Percentiles rank a stretch among this genome's conserved stretches.
Conservation (phyloP, 2,113 vertebrate species). For the Sceloporus tristichus region DNA sequence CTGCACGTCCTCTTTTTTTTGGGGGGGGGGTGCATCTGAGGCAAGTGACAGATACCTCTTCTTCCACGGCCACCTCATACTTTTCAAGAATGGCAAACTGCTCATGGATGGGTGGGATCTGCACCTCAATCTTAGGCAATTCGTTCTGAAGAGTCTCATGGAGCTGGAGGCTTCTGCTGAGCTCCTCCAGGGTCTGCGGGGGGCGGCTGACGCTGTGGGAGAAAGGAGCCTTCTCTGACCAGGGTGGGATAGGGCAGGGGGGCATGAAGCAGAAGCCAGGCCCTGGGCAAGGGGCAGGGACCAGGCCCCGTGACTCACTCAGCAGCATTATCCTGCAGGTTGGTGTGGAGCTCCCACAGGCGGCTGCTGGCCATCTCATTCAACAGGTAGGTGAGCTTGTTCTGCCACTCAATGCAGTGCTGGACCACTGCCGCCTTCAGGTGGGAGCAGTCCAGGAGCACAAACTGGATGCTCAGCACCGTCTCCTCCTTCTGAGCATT, state of each 20-base stretch:
- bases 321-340: constrained; percentile 72
- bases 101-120: constrained; percentile 87
- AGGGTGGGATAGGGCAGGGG: not conserved
- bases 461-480: constrained; percentile 80
- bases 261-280: rapidly evolving
- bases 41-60: constrained; percentile 72
- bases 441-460: constrained; percentile 81
- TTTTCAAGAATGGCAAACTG: constrained; percentile 89
- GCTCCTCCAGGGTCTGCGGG: constrained; percentile 83
- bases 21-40: not conserved
- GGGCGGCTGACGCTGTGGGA: constrained; percentile 76
- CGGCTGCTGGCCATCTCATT: constrained; percentile 78
- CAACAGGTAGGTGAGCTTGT: constrained; percentile 83
- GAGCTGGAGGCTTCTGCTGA: constrained; percentile 80
- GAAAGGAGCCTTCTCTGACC: not conserved
- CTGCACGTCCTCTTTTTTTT: rapidly evolving
- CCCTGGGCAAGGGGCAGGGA: rapidly evolving
- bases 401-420: constrained; percentile 85
- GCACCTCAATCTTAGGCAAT: constrained; percentile 76
- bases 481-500: constrained; percentile 87
- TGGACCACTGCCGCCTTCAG: constrained; percentile 82
- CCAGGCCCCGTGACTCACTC: constrained; percentile 59
- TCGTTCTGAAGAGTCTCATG: constrained; percentile 82
- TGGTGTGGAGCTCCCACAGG: constrained; percentile 77
- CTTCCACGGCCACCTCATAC: constrained; percentile 84